These are phyloP conservation scores for Mechanitis messenoides DNA, from an alignment of 2,888 invertebrate species.

Conservation along the genomic window DNA sequence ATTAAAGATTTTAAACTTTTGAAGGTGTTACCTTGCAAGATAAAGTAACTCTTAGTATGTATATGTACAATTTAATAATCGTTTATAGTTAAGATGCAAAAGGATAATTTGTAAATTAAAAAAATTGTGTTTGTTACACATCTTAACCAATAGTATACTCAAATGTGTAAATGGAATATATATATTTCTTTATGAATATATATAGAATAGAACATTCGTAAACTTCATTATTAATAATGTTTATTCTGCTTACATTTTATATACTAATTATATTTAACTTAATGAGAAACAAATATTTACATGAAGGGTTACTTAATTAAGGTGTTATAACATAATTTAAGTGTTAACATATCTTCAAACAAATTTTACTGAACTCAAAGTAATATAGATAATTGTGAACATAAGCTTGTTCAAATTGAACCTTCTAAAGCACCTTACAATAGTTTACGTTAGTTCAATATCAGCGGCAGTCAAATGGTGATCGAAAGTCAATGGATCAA, in stretches of 20 bases:
- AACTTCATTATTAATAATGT: background rate
- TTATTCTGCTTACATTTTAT: background rate
- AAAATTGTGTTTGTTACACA: too few relatives aligned
- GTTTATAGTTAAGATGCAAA: too few relatives aligned
- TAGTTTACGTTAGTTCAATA: slow-evolving; percentile 2
- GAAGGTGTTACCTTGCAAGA: too few relatives aligned
- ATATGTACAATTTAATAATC: too few relatives aligned
- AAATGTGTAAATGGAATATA: too few relatives aligned
- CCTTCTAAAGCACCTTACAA: background rate
- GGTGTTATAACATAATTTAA: background rate
- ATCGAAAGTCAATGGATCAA: background rate
- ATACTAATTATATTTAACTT: background rate
- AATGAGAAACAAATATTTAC: background rate
- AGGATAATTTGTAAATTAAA: too few relatives aligned
- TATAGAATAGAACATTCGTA: too few relatives aligned
- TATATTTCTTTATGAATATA: too few relatives aligned
- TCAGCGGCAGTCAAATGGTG: background rate
- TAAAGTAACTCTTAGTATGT: too few relatives aligned
- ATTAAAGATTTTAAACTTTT: too few relatives aligned
- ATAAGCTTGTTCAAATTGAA: background rate
- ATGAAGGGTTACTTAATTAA: background rate
- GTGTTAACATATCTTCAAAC: background rate
- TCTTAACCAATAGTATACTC: too few relatives aligned
- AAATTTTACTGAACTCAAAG: background rate
- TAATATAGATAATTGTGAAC: background rate